Evolutionary conservation across 2,113 vertebrate genomes (phyloP), one percentile per base, ranked within the genome.

Genomic region (Petrocephalus microphthalmus): DNA sequence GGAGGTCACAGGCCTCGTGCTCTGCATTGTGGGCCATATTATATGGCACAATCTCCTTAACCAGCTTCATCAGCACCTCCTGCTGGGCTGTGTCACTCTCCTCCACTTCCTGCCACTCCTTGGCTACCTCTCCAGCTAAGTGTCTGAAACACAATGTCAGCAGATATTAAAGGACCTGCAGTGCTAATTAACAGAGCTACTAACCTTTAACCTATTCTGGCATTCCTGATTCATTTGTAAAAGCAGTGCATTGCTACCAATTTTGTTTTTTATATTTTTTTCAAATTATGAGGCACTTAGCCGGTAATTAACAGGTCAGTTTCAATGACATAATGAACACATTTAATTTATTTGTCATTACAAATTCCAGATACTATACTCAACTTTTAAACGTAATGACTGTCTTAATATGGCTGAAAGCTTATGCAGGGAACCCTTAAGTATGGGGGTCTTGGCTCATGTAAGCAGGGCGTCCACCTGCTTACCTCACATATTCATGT

Each of bases 1-100:
- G 97, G 88, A 99, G 94, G 92, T 99, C 98, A 2, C 98, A 99
- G 17, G 98, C 98, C 92, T 99, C 98, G 0, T 99, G 98, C 92
- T 99, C 98, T 0, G 98, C 98, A 0, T 99, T 99, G 94, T 99
- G 98, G 6, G 96, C 98, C 98, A 99, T 99, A 93, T 99, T 99
- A 91, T 99, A 99, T 6, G 98, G 98, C 7, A 99, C 96, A 0
- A 99, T 99, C 92, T 99, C 98, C 90, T 97, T 98, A 85, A 99
- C 98, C 17, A 99, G 93, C 52, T 97, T 98, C 52, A 99, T 94
- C 11, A 99, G 94, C 0, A 95, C 96, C 90, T 99, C 98, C 91
- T 98, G 97, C 92, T 99, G 97, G 4, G 94, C 93, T 91, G 98
- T 98, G 92, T 99, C 98, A 0, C 93, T 96, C 86, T 99, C 98